Evolutionary conservation across 2,888 invertebrate species (phyloP), one percentile per base, ranked within the genome.

Genomic region (Habrosyne pyritoides): DNA sequence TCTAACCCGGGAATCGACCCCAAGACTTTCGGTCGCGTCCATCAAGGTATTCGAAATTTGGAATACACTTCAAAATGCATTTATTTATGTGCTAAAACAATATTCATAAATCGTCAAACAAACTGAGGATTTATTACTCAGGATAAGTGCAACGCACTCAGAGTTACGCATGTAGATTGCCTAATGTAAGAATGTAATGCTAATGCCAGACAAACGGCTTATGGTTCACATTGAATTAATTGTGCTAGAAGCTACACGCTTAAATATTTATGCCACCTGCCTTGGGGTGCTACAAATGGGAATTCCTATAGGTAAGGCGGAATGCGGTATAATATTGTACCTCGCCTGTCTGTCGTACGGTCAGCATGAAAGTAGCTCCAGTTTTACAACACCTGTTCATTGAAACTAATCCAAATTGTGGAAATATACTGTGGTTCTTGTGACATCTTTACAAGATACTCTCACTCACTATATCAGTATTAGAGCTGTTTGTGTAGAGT

Each of bases 161-260:
- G n/a, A 56, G 61, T 62, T 63, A 57, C 63, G 67, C 66, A 69
- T 73, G 68, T 72, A 70, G 73, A 72, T 71, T 66, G 62, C 62
- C 71, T 71, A 77, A 77, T 72, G 64, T 60, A 55, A 57, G 60
- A 56, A 77, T 82, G 80, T 75, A 81, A 82, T 84, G 84, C 84
- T 84, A 76, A 87, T 83, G 75, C 57, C 62, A 61, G 28, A 59
- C 66, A 66, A 65, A 66, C 71, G 60, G 66, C 71, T 69, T 55
- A 71, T 79, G 81, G 74, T 82, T 73, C 58, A 66, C 62, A 59
- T 67, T 63, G 77, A 71, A 72, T 77, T 78, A 77, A 76, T 80
- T 71, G 71, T 69, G 66, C 64, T 66, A 64, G 56, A 54, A 18
- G 52, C 60, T 53, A 56, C 33, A 54, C 67, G 66, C 67, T 71